Conservation (phyloP, 2,888 invertebrate genomes). For the Epistrophe grossulariae region DNA sequence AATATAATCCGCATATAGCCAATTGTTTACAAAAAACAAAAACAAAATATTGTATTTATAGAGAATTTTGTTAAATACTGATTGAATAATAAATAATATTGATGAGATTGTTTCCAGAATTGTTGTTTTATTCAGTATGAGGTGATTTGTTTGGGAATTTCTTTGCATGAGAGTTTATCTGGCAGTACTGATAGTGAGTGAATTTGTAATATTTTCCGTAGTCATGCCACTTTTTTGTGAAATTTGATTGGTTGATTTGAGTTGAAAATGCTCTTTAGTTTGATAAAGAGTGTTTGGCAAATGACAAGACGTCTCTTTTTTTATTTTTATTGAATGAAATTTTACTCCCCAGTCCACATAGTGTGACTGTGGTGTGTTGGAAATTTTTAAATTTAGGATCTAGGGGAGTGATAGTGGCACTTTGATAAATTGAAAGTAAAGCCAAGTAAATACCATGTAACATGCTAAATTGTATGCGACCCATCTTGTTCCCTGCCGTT, state of each 20-base stretch:
- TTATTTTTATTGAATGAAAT: background rate
- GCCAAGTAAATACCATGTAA: too few relatives aligned
- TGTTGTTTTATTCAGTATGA: background rate
- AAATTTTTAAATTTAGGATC: background rate
- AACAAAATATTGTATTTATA: background rate
- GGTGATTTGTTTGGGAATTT: slow-evolving; percentile 26
- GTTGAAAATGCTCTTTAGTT: slow-evolving; percentile 29
- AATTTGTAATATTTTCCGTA: slow-evolving; percentile 42
- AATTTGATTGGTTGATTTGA: slow-evolving; percentile 52
- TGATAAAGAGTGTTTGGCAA: slow-evolving; percentile 15
- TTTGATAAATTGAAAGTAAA: background rate
- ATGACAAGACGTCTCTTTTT: slow-evolving; percentile 33
- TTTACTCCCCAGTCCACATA: background rate
- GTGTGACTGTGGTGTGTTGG: background rate
- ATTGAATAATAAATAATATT: background rate
- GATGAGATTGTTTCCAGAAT: slow-evolving; percentile 9
- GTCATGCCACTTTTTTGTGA: slow-evolving; percentile 64
- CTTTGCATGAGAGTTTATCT: background rate
- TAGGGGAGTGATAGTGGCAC: background rate
- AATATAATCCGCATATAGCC: background rate
- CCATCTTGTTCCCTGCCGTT: too few relatives aligned
- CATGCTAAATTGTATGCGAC: too few relatives aligned
- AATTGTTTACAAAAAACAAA: background rate
- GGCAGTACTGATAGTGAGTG: slow-evolving; percentile 66
- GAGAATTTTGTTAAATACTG: background rate